These are phyloP conservation scores for Nymphicus hollandicus DNA, from an alignment of 2,113 vertebrate species.

Conservation along the genomic window DNA sequence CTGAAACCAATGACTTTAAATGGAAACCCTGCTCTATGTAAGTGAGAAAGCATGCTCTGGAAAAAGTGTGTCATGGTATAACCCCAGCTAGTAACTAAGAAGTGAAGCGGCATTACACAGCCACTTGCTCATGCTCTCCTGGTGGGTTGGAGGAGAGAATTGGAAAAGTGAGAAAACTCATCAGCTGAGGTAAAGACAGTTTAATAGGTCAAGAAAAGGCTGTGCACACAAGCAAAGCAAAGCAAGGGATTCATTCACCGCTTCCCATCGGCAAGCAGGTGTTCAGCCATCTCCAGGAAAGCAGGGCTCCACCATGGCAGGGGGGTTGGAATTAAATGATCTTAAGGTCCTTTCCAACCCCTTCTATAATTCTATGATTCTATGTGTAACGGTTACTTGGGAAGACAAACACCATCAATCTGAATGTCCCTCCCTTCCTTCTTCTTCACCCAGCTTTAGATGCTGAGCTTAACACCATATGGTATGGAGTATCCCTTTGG, in stretches of 20 bases:
- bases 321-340: background rate
- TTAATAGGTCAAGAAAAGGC: background rate
- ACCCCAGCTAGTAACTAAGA: background rate
- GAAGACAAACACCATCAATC: background rate
- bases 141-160: background rate
- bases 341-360: background rate
- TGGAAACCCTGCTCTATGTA: background rate
- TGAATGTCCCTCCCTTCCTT: background rate
- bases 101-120: rapidly evolving
- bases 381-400: rapidly evolving
- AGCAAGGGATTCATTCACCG: background rate
- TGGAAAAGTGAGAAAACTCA: background rate
- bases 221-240: background rate
- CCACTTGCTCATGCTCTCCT: rapidly evolving
- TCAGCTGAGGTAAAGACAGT: background rate
- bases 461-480: background rate
- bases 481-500: background rate
- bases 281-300: background rate
- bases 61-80: background rate
- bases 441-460: background rate
- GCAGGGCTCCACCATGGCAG: background rate
- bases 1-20: slow-evolving; percentile 26
- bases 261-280: background rate
- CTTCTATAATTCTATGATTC: background rate
- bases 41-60: background rate